Base-by-base conservation (phyloP, 1,140 invertebrate species). In the Drosophila sproati region DNA sequence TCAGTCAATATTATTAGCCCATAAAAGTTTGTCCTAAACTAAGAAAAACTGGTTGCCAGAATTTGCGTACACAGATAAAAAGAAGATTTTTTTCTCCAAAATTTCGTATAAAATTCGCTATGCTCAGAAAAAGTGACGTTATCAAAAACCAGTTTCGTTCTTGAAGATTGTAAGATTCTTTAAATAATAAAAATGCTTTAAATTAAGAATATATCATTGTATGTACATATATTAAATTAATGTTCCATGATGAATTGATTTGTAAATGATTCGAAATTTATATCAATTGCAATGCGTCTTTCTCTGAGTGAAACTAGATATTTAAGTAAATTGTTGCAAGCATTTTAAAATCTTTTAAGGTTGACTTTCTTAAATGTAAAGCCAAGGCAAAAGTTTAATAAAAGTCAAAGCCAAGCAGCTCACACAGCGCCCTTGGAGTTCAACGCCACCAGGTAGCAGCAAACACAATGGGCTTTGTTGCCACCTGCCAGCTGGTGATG, bases 371-470 rank as follows among this genome's bases (percentile, higher is more conserved):
- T 20, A 47, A 54, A 39, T 68, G 55, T 68, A 29, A 29, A 37
- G 61, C 39, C 5, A 37, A 47, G 39, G 39, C 39, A 60, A 68
- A 72, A 82, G 82, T 88, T 88, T 82, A 87, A 87, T 87, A 88
- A 82, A 79, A 68, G 82, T 87, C 82, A 80, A 77, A 35, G 56
- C 62, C 52, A 54, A 48, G 47, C 32, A 73, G 69, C 56, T 41
- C 48, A 43, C 29, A n/a, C 47, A 54, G 43, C 48, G 50, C 41
- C 31, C 47, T 43, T 39, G 12, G 12, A 4, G 45, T 6, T 12
- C 12, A 10, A 37, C 35, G 35, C 35, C 35, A 37, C 35, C 35
- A 43, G 39, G 39, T 43, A n/a, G 39, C 1, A 43, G n/a, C 20
- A 43, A 43, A n/a, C n/a, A 43, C 39, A 43, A 43, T 57, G 12